Percentiles rank a stretch among this genome's conserved stretches.
phyloP scores from a whole-genome alignment of 2,888 invertebrate species.

The Oasisia sp. region DNA sequence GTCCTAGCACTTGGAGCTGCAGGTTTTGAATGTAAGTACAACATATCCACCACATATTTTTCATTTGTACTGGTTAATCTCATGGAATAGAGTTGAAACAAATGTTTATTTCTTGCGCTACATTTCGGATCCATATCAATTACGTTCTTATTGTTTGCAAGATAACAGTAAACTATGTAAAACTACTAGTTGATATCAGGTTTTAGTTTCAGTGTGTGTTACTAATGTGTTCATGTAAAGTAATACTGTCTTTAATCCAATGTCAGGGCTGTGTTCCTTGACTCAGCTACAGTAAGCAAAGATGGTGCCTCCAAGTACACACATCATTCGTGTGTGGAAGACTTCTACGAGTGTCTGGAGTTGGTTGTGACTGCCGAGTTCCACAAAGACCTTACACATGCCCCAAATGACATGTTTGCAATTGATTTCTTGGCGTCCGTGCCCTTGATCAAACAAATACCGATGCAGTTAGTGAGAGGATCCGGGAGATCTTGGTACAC shows the following conservation, averaged over 20 bases:
- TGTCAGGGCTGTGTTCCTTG: background rate
- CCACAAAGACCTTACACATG: background rate
- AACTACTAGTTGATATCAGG: background rate
- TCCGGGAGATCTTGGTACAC: background rate
- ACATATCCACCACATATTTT: background rate
- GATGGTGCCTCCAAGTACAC: background rate
- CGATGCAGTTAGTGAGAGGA: background rate
- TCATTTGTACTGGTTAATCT: background rate
- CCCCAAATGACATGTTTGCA: background rate
- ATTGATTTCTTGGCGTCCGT: background rate
- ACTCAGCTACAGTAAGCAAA: background rate
- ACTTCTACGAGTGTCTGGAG: background rate
- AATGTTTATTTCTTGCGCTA: background rate
- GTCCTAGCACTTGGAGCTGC: too few species aligned
- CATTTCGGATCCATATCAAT: too few species aligned
- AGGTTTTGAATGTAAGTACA: background rate
- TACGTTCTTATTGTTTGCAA: too few species aligned
- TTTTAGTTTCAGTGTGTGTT: background rate
- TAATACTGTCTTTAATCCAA: too few species aligned
- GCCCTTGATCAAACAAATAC: background rate
- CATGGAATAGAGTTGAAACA: background rate
- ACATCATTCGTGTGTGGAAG: background rate
- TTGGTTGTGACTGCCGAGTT: background rate
- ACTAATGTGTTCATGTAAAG: background rate
- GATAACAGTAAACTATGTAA: too few species aligned